Conservation (phyloP, 2,888 invertebrate genomes). For the Pedicia rivosa region DNA sequence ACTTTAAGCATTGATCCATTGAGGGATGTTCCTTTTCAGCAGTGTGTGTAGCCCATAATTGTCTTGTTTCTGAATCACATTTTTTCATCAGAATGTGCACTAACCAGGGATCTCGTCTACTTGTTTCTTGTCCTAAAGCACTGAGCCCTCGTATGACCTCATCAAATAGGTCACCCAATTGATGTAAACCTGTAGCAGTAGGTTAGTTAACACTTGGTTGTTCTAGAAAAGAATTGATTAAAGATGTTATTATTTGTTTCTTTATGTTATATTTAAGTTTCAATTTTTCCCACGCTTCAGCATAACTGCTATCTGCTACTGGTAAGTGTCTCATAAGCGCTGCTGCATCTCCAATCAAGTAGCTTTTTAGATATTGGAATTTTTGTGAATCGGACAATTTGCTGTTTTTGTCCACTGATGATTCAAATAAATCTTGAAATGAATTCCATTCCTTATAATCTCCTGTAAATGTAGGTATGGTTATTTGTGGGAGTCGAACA, state of each 20-base stretch:
- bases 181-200: not conserved
- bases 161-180: not conserved
- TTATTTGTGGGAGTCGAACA: not conserved
- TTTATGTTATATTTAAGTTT: not conserved
- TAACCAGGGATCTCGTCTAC: not conserved
- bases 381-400: not conserved
- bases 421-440: not conserved
- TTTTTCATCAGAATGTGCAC: not conserved
- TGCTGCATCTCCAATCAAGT: not conserved
- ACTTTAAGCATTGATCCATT: no score
- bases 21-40: no score
- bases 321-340: not conserved
- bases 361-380: conserved; percentile 2
- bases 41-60: not conserved
- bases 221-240: not conserved
- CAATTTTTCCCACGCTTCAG: not conserved
- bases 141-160: conserved; percentile 1
- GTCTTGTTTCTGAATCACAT: not conserved
- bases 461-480: not conserved
- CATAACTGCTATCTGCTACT: no score
- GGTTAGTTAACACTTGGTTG: not conserved
- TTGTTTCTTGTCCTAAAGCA: not conserved
- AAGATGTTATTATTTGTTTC: not conserved
- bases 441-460: conserved; percentile 2
- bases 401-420: not conserved